Conservation (phyloP, 2,797 vertebrate species). For the Danio kyathit region DNA sequence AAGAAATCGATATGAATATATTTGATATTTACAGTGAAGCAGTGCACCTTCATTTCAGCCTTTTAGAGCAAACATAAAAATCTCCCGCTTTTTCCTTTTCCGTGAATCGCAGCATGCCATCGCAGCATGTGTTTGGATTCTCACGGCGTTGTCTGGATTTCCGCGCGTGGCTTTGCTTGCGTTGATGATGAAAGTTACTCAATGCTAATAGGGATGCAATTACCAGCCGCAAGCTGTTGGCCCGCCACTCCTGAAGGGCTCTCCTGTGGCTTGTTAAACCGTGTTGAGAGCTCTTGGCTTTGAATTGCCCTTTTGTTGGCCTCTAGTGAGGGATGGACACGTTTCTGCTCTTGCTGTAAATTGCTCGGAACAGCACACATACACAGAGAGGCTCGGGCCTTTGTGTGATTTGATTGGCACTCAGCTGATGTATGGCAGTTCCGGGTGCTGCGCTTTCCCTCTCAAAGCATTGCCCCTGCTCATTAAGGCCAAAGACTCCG, state of each 20-base stretch:
- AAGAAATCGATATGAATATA: constrained; percentile 30
- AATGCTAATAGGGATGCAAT: constrained; percentile 96
- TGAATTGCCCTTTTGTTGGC: constrained; percentile 96
- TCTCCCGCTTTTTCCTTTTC: constrained; percentile 10
- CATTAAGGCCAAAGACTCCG: constrained; percentile 42
- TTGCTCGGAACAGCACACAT: constrained; percentile 32
- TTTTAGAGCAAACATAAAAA: constrained; percentile 17
- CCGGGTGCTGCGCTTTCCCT: constrained; percentile 25
- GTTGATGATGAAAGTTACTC: constrained; percentile 78
- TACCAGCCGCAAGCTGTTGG: constrained; percentile 95
- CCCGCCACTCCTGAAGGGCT: constrained; percentile 87
- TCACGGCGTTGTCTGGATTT: constrained; percentile 43
- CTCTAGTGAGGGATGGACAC: constrained; percentile 68
- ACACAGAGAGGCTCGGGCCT: constrained; percentile 19
- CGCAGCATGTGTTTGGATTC: constrained; percentile 52
- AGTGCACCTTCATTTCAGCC: not conserved
- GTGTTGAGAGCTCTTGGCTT: constrained; percentile 96
- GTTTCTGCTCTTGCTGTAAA: constrained; percentile 38
- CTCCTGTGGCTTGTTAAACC: constrained; percentile 98
- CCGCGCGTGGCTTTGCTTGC: constrained; percentile 48
- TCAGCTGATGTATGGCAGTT: constrained; percentile 40
- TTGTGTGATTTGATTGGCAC: constrained; percentile 52
- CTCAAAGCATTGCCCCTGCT: constrained; percentile 42
- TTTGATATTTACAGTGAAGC: constrained; percentile 27
- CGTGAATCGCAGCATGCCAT: constrained; percentile 45